Conservation (phyloP, 2,797 vertebrate species). For the Sphenopsis melanotis region DNA sequence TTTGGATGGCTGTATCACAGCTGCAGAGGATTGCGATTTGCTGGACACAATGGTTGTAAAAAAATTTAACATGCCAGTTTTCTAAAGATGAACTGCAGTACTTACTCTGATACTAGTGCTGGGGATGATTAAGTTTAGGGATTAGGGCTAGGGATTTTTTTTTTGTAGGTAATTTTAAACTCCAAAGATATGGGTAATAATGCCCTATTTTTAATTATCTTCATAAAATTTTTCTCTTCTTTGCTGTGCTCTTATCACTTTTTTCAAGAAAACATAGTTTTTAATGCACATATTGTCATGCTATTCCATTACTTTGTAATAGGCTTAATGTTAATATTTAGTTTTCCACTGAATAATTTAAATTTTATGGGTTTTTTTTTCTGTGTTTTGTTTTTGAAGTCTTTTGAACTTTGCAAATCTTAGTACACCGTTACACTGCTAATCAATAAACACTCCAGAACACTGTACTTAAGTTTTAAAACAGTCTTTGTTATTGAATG, state of each 20-base stretch:
- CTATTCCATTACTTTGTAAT: background rate
- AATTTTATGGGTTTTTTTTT: rapidly evolving
- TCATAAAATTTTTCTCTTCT: background rate
- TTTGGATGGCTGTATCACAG: background rate
- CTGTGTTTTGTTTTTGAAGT: background rate
- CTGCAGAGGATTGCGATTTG: background rate
- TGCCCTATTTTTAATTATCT: background rate
- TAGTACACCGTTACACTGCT: background rate
- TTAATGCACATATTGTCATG: background rate
- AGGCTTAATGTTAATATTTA: background rate
- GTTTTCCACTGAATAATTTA: background rate
- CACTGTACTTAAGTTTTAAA: background rate
- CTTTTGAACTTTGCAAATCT: background rate
- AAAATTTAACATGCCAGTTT: background rate
- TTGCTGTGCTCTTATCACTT: background rate
- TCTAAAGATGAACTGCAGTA: background rate
- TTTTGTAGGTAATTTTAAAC: background rate
- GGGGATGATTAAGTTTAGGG: background rate
- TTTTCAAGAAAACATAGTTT: background rate
- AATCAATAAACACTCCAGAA: background rate
- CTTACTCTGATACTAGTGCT: background rate
- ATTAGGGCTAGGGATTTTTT: background rate
- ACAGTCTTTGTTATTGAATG: background rate
- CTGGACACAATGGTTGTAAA: background rate
- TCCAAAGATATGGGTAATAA: background rate